Conservation (phyloP, 2,888 invertebrate genomes). For the Amiota minor region DNA sequence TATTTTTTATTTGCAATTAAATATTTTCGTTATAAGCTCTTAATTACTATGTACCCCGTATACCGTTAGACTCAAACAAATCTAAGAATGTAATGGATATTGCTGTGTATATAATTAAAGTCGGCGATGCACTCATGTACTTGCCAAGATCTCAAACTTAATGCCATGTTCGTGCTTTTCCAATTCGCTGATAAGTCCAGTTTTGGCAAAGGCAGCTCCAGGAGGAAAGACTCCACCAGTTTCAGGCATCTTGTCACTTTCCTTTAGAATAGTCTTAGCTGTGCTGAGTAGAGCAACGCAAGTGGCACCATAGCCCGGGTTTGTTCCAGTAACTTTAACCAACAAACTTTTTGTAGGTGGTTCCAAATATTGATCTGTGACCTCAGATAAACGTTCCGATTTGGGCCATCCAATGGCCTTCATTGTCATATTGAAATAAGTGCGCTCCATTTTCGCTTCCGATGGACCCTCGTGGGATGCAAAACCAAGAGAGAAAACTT, state of each 20-base stretch:
- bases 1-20: too few relatives aligned
- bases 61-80: too few relatives aligned
- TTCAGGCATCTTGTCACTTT: conserved; percentile 83
- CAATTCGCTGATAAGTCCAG: conserved; percentile 83
- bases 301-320: conserved; percentile 87
- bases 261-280: conserved; percentile 84
- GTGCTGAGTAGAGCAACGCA: conserved; percentile 82
- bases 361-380: conserved; percentile 74
- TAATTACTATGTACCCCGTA: too few relatives aligned
- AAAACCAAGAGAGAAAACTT: conserved; percentile 82
- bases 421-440: conserved; percentile 81
- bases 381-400: conserved; percentile 76
- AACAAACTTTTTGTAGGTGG: conserved; percentile 80
- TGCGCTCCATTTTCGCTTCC: conserved; percentile 77
- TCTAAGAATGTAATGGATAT: background rate
- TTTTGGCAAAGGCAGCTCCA: conserved; percentile 88
- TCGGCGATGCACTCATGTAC: conserved; percentile 55
- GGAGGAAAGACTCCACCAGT: conserved; percentile 92
- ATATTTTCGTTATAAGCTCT: too few relatives aligned
- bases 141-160: conserved; percentile 79
- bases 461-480: conserved; percentile 80
- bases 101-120: background rate
- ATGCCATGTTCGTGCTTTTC: conserved; percentile 79
- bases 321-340: conserved; percentile 77
- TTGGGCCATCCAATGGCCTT: conserved; percentile 86